phyloP scores from a whole-genome alignment of 2,888 invertebrate genomes.

The Drosophila pseudotakahashii region DNA sequence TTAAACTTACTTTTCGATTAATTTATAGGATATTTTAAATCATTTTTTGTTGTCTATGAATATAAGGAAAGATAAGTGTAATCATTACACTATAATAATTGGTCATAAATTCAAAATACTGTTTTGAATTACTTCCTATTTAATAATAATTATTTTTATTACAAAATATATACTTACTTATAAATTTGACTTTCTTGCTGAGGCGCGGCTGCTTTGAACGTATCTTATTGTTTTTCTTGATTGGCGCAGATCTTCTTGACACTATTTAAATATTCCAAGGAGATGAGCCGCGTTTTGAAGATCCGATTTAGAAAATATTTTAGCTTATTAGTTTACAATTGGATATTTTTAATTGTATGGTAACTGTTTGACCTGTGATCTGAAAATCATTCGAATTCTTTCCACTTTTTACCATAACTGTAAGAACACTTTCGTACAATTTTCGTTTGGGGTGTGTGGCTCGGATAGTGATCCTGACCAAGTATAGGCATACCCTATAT shows the following conservation, averaged over 20 bases:
- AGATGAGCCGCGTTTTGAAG: conserved; percentile 6
- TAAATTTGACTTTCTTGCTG: conserved; percentile 93
- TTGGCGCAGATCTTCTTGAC: conserved; percentile 87
- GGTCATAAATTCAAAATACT: too few relatives aligned
- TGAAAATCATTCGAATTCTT: not conserved
- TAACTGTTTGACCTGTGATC: conserved; percentile 55
- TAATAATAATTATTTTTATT: not conserved
- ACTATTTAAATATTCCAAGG: conserved; percentile 56
- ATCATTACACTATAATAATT: too few relatives aligned
- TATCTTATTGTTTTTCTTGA: conserved; percentile 93
- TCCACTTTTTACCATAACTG: too few relatives aligned
- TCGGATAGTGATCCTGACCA: too few relatives aligned
- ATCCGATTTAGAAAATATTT: conserved; percentile 32
- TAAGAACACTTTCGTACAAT: too few relatives aligned
- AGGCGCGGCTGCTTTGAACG: conserved; percentile 91
- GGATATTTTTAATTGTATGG: conserved; percentile 17
- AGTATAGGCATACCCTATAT: too few relatives aligned
- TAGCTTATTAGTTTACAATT: not conserved
- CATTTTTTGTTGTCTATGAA: too few relatives aligned
- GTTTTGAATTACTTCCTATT: too few relatives aligned
- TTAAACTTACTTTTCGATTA: too few relatives aligned
- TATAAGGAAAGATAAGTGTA: too few relatives aligned
- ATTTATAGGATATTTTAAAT: too few relatives aligned
- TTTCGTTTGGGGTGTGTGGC: too few relatives aligned
- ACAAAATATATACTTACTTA: conserved; percentile 89